Base-by-base conservation (phyloP, 2,797 vertebrate species). In the Chrosomus eos region DNA sequence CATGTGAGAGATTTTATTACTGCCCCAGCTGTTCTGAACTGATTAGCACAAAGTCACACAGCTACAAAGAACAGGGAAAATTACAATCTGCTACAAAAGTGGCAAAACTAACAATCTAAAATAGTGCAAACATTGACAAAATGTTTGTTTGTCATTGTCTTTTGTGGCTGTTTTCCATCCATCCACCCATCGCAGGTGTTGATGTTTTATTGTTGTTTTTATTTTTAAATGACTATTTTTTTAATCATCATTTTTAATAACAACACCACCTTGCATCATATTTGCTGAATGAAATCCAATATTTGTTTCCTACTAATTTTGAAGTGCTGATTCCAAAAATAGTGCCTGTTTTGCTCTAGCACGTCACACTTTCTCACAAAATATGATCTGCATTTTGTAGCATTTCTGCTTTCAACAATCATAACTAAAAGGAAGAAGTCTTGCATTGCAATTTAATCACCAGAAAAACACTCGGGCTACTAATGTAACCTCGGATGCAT, bases 11-110 rank as follows among this genome's bases (percentile, higher is more conserved):
- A 21, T 70, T 68, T 19, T 71, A 55, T 81, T 70, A 68, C 79
- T 55, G 48, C 16, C 43, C 79, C 66, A 81, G 79, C 66, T 82
- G 53, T 82, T 82, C 80, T 60, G 6, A 72, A 60, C 53, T 60
- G 51, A 60, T 58, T 60, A 55, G 18, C 38, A n/a, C 67, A 72
- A 31, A 55, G 26, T 72, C 38, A 18, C 80, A 72, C 53, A 3
- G 18, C 68, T 45, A 58, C 16, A 72, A 31, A n/a, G 7, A 58
- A 9, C 51, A 60, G 6, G 6, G 19, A 81, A 81, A 53, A 72
- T 48, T 43, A 60, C 79, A 55, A 38, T 43, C 18, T 81, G 53
- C 80, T 23, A 36, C 6, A 72, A 31, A 72, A 72, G 67, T 31
- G 51, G 10, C 36, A 71, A 81, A 72, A 81, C 67, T 31, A 58